Evolutionary conservation across 2,113 vertebrate species (phyloP).

Genomic region (Potamarius usumacintae): DNA sequence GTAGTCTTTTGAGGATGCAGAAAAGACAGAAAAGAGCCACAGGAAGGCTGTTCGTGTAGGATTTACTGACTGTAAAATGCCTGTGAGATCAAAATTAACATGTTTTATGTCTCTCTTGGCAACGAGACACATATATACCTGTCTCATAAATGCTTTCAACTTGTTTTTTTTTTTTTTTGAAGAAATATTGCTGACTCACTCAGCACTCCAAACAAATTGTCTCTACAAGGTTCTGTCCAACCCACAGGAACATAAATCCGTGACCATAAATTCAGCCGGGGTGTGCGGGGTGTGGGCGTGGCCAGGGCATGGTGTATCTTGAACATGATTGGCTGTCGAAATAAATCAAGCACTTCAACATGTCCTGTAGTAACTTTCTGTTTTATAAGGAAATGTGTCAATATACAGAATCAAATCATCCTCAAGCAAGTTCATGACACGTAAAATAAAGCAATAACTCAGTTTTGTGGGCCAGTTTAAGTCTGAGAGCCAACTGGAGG

Average conservation of each 20-base stretch:
- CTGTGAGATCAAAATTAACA: slow-evolving; percentile 4
- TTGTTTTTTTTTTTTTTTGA: not conserved
- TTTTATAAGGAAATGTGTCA: not conserved
- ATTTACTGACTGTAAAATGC: slow-evolving; percentile 11
- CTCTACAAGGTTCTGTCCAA: not conserved
- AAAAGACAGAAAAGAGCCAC: not conserved
- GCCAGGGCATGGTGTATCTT: not conserved
- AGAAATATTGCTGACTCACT: not conserved
- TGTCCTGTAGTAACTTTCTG: not conserved
- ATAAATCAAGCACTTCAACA: not conserved
- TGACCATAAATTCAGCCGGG: not conserved
- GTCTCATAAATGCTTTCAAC: not conserved
- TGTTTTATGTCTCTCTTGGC: slow-evolving; percentile 2
- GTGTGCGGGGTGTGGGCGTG: not conserved
- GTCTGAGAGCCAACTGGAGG: not conserved
- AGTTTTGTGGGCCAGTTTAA: not conserved
- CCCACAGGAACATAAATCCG: not conserved
- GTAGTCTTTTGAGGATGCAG: not conserved
- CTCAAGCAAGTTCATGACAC: not conserved
- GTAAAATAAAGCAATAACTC: not conserved
- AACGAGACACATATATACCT: not conserved
- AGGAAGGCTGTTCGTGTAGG: not conserved
- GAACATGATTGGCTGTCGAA: not conserved
- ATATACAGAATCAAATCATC: not conserved
- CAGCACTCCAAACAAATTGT: not conserved